phyloP scores from a whole-genome alignment of 2,888 invertebrate species.

The Polietes domitor region DNA sequence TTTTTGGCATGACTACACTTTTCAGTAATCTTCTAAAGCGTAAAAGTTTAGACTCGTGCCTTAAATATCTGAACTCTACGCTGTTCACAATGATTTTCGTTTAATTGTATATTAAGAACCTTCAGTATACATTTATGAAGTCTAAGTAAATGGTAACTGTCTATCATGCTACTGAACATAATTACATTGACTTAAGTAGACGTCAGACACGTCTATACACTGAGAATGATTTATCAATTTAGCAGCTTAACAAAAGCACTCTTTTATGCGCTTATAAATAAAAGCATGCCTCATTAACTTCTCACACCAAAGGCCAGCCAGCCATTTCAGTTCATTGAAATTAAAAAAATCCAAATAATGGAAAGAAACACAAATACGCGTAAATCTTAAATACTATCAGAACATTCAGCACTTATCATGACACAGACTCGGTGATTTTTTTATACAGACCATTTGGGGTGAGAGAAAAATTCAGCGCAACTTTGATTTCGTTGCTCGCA shows the following conservation, averaged over 20 bases:
- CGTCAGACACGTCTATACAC: not conserved
- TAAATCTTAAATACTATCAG: not conserved
- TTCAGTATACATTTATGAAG: too few species aligned
- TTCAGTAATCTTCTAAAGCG: too few species aligned
- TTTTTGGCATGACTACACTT: too few species aligned
- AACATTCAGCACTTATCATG: constrained; percentile 20
- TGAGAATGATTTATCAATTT: constrained; percentile 14
- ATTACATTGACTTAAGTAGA: too few species aligned
- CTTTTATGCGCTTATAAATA: not conserved
- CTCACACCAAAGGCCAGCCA: not conserved
- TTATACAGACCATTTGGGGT: not conserved
- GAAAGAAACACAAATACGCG: not conserved
- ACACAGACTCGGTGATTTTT: not conserved
- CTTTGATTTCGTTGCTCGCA: not conserved
- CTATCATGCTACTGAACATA: too few species aligned
- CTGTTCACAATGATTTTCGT: too few species aligned
- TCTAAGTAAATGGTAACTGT: too few species aligned
- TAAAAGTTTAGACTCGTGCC: too few species aligned
- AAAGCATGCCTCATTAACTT: not conserved
- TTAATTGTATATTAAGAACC: too few species aligned
- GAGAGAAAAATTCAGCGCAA: not conserved
- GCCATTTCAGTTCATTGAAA: constrained; percentile 10
- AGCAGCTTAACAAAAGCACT: not conserved
- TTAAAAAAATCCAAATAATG: not conserved
- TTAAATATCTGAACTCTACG: too few species aligned